These are phyloP conservation scores for Chondrilla cf. caribensis DNA, from an alignment of 37 sponge, comb jelly and placozoan genomes.

Conservation along the genomic window DNA sequence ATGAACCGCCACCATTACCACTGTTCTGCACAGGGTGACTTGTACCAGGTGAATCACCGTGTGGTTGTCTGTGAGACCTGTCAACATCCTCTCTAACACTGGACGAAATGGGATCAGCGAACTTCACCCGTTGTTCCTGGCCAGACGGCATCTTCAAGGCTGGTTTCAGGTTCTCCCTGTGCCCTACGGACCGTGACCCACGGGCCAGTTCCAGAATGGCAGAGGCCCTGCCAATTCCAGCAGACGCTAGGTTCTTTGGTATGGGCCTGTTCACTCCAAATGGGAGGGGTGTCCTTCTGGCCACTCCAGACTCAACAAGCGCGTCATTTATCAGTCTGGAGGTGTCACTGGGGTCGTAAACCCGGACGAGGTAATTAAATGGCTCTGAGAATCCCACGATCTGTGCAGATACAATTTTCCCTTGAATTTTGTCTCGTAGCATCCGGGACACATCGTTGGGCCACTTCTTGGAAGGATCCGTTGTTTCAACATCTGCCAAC, in stretches of 20 bases:
- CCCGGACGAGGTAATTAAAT: neutral
- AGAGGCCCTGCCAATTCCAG: constrained; percentile 1
- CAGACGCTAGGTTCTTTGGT: neutral
- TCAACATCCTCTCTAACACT: no score
- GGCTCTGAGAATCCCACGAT: neutral
- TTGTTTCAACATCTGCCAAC: constrained; percentile 42
- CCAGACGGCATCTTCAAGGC: no score
- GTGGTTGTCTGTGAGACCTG: no score
- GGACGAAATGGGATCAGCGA: no score
- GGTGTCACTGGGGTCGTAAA: constrained; percentile 38
- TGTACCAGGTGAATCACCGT: no score
- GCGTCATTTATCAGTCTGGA: neutral
- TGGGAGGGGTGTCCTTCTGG: neutral
- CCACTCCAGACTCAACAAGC: constrained; percentile 25
- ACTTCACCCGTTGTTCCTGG: no score
- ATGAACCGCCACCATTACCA: no score
- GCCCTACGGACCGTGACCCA: no score
- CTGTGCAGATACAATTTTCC: constrained; percentile 22
- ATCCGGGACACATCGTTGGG: constrained; percentile 12
- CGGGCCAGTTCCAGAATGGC: neutral
- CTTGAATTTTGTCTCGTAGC: constrained; percentile 43
- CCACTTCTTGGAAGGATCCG: constrained; percentile 31
- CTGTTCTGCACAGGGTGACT: no score
- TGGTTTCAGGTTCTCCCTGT: no score
- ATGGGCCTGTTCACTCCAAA: neutral